Percentiles rank a stretch among this genome's conserved stretches.
Evolutionary conservation across 1,140 invertebrate genomes (phyloP).

Genomic region (Paramacrobiotus metropolitanus): DNA sequence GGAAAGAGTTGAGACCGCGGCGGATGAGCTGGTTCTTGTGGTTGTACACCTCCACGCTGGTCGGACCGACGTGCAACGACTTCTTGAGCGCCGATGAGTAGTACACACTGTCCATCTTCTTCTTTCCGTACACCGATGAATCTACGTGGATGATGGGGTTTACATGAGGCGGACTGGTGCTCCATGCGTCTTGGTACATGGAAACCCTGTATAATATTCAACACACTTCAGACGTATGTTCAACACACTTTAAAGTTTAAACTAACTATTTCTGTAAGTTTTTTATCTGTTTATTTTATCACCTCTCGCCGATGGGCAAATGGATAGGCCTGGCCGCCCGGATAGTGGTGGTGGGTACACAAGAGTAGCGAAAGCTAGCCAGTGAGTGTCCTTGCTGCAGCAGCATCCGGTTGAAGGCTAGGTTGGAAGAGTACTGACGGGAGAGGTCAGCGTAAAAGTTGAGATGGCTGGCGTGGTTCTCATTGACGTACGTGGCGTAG

Average conservation of each 20-base stretch:
- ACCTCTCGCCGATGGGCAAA: neutral
- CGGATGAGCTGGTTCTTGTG: neutral
- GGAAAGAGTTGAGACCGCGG: neutral
- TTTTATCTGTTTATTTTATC: neutral
- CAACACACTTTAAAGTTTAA: neutral
- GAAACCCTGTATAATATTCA: neutral
- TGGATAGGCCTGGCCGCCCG: neutral
- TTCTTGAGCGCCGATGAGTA: neutral
- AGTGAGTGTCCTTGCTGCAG: neutral
- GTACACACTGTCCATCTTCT: neutral
- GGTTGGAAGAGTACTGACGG: neutral
- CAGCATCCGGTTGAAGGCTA: neutral
- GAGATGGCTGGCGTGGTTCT: neutral
- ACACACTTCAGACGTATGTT: neutral
- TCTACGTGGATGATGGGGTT: neutral
- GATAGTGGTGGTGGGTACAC: neutral
- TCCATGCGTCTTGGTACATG: neutral
- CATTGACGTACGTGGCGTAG: conserved; percentile 2
- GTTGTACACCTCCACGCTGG: neutral
- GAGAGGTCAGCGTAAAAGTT: neutral
- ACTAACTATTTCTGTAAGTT: neutral
- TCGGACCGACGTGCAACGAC: neutral
- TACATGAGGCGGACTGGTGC: neutral
- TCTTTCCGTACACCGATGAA: neutral
- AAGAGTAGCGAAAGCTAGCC: neutral